Percentiles rank a stretch among this genome's conserved stretches.
Conservation (phyloP, 2,113 vertebrate genomes). For the Talpa occidentalis region DNA sequence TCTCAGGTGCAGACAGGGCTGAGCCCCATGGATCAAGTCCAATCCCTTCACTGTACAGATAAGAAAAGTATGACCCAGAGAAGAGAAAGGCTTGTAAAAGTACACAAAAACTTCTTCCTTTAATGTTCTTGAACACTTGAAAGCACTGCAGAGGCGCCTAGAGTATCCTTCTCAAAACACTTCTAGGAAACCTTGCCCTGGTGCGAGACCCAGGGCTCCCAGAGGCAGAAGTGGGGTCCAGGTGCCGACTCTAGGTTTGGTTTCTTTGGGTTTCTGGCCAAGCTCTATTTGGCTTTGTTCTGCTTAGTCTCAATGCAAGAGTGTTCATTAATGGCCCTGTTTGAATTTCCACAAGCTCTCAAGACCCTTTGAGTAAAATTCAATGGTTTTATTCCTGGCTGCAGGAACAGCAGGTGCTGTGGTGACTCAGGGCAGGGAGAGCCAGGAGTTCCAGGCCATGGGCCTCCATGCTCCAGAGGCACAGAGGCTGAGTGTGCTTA, state of each 20-base stretch:
- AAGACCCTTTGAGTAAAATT: neutral
- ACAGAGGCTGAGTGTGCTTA: neutral
- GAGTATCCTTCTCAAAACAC: neutral
- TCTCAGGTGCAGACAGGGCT: neutral
- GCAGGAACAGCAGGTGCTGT: neutral
- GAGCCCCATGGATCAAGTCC: neutral
- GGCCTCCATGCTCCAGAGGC: neutral
- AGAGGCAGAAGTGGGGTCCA: neutral
- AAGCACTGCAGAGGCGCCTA: neutral
- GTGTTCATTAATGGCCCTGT: neutral
- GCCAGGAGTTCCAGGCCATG: neutral
- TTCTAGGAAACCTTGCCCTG: neutral
- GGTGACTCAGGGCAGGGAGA: conserved; percentile 29
- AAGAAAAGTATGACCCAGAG: neutral
- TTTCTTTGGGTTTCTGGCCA: neutral
- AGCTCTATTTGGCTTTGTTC: neutral
- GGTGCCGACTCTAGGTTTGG: neutral
- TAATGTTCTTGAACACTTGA: neutral
- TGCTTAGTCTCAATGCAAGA: neutral
- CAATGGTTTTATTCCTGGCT: neutral
- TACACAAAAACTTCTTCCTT: neutral
- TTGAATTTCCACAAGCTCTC: neutral
- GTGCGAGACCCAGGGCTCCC: neutral
- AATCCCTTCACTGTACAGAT: neutral
- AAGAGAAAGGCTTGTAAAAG: neutral